Percentiles rank a stretch among this genome's conserved stretches.
Evolutionary conservation across 2,888 invertebrate genomes (phyloP).

Genomic region (Anthrax anthrax): DNA sequence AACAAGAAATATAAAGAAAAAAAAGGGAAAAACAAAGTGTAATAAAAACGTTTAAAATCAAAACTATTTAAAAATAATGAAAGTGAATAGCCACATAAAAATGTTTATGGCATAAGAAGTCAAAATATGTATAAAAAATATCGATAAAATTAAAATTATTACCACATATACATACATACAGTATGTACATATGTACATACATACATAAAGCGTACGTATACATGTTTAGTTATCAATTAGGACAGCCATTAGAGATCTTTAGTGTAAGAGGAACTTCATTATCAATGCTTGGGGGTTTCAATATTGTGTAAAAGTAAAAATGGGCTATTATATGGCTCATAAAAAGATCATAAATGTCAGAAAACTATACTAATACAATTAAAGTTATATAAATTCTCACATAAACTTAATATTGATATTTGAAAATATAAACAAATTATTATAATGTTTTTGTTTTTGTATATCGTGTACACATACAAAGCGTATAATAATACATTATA

Average conservation of each 20-base stretch:
- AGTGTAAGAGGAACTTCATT: conserved; percentile 8
- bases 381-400: conserved; percentile 7
- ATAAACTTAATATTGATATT: conserved; percentile 13
- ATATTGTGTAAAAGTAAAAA: conserved; percentile 8
- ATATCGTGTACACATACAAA: no score
- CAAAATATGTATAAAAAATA: neutral
- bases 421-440: neutral
- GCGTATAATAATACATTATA: no score
- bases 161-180: neutral
- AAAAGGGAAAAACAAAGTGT: no score
- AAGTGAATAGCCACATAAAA: conserved; percentile 1
- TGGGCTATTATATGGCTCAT: conserved; percentile 12
- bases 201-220: neutral
- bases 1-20: no score
- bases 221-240: conserved; percentile 11
- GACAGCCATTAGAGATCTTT: conserved; percentile 9
- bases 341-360: conserved; percentile 14
- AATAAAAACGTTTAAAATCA: neutral
- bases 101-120: conserved; percentile 3
- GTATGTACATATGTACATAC: no score
- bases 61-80: neutral
- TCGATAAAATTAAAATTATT: conserved; percentile 6
- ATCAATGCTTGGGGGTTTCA: neutral
- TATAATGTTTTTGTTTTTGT: no score
- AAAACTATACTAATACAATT: neutral